These are phyloP conservation scores for Cydia amplana DNA, from an alignment of 1,140 invertebrate species.

Conservation along the genomic window DNA sequence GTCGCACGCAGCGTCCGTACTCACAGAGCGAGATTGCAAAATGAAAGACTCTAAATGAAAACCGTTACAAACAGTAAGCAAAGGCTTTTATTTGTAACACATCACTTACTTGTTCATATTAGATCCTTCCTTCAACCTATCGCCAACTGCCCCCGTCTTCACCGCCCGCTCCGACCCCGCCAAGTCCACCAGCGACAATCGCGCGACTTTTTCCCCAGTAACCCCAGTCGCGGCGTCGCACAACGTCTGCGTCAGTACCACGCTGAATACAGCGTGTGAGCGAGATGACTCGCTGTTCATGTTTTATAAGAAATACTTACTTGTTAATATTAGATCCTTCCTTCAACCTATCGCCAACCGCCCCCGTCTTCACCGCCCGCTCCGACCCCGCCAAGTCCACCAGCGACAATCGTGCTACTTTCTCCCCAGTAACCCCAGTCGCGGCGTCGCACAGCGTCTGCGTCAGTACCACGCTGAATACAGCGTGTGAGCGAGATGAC, in stretches of 20 bases:
- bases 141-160: constrained; percentile 98
- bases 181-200: constrained; percentile 97
- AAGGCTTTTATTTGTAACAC: too few relatives aligned
- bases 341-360: constrained; percentile 94
- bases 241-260: constrained; percentile 96
- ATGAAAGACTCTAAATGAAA: too few relatives aligned
- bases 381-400: constrained; percentile 99
- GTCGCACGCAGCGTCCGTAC: too few relatives aligned
- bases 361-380: constrained; percentile 98
- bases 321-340: constrained; percentile 77
- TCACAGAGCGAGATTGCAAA: too few relatives aligned
- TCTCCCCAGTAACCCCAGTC: constrained; percentile 95
- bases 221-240: constrained; percentile 91
- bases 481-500: constrained; percentile 98
- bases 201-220: constrained; percentile 96
- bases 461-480: constrained; percentile 97
- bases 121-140: constrained; percentile 85
- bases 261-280: constrained; percentile 98
- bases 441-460: constrained; percentile 93
- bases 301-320: constrained; percentile 80
- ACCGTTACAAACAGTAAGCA: too few relatives aligned
- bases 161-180: constrained; percentile 98
- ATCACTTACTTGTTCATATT: constrained; percentile 69
- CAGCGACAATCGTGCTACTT: constrained; percentile 96
- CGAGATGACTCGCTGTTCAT: constrained; percentile 99